Evolutionary conservation across 2,113 vertebrate species (phyloP).

Genomic region (Platycercus adscitus): DNA sequence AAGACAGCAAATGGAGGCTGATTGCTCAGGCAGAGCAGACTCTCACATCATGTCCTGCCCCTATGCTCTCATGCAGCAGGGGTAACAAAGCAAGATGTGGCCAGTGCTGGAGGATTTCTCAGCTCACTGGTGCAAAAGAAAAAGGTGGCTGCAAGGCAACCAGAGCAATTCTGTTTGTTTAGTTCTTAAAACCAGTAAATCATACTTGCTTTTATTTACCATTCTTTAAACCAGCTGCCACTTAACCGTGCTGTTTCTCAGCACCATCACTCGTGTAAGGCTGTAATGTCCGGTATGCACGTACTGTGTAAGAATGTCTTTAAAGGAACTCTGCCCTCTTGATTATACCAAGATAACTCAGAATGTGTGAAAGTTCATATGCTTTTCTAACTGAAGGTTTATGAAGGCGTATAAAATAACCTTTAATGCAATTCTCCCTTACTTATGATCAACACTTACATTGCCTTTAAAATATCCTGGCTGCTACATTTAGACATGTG

Average conservation of each 20-base stretch:
- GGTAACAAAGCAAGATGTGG: neutral
- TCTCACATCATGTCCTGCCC: neutral
- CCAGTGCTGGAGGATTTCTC: neutral
- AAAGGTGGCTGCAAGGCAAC: neutral
- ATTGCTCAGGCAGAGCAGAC: neutral
- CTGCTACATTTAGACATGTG: neutral
- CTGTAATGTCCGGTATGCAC: neutral
- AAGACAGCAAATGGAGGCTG: neutral
- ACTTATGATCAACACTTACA: neutral
- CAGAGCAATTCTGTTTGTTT: neutral
- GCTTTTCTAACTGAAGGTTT: neutral
- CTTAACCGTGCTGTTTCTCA: neutral
- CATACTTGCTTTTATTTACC: neutral
- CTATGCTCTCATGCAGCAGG: accelerated
- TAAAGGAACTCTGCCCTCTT: neutral
- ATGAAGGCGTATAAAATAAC: neutral
- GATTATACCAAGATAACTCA: neutral
- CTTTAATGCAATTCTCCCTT: neutral
- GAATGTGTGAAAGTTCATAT: neutral
- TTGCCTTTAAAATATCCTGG: neutral
- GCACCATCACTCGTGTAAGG: neutral
- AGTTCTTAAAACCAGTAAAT: neutral
- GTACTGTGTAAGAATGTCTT: neutral
- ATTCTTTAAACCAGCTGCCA: neutral
- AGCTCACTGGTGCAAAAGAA: neutral